A percentile compares a stretch with the other conserved stretches of the same genome.
Evolutionary conservation across 2,113 vertebrate species (phyloP).

Genomic region (Coturnix japonica): DNA sequence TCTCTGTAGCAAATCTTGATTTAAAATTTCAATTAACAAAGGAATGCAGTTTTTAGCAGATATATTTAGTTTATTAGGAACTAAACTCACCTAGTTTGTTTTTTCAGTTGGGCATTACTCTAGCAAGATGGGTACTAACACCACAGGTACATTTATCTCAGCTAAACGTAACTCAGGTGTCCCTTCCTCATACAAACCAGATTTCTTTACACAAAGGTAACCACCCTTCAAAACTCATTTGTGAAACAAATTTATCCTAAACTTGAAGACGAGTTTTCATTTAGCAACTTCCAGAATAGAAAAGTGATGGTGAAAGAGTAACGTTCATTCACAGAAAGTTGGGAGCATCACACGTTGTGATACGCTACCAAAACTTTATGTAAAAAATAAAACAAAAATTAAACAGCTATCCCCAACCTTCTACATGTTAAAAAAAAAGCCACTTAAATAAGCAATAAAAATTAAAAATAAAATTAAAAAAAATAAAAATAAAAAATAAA

Average conservation of each 20-base stretch:
- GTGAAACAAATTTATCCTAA: not conserved
- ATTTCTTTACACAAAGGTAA: not conserved
- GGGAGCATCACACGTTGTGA: not conserved
- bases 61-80: not conserved
- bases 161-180: not conserved
- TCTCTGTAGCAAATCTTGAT: not conserved
- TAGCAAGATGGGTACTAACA: not conserved
- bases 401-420: rapidly evolving
- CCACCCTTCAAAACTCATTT: not conserved
- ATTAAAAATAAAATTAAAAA: not conserved
- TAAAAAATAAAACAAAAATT: not conserved
- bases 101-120: not conserved
- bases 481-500: not conserved
- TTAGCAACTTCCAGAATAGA: not conserved
- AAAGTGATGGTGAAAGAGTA: not conserved
- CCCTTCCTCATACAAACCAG: not conserved
- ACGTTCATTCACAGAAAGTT: not conserved
- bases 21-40: not conserved
- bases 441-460: not conserved
- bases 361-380: rapidly evolving
- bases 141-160: not conserved
- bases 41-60: not conserved
- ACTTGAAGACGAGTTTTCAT: not conserved
- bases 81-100: not conserved
- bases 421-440: not conserved